Conservation (phyloP, 2,797 vertebrate genomes). For the Tinamus major region DNA sequence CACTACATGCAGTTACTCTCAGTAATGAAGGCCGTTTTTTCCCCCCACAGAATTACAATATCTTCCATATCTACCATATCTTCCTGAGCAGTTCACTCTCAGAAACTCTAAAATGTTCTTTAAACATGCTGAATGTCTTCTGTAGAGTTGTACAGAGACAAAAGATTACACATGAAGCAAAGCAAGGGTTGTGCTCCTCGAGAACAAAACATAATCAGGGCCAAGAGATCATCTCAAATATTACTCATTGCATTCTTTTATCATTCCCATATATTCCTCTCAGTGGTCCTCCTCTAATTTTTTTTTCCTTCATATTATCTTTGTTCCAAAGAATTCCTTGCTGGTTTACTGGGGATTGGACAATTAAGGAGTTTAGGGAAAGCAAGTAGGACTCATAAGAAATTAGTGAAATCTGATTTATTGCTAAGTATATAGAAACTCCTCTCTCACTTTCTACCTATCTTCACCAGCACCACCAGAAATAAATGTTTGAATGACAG, state of each 20-base stretch:
- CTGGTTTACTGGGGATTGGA: background rate
- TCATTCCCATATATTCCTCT: background rate
- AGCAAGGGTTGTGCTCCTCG: background rate
- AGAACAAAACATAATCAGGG: background rate
- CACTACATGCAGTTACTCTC: background rate
- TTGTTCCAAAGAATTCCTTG: background rate
- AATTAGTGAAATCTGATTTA: background rate
- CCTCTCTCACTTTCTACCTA: background rate
- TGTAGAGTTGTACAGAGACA: background rate
- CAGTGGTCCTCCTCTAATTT: background rate
- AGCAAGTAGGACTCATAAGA: background rate
- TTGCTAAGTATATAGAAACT: background rate
- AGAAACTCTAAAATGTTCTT: background rate
- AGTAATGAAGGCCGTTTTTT: rapidly evolving
- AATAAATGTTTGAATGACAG: constrained; percentile 34
- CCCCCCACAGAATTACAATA: background rate
- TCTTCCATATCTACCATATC: background rate
- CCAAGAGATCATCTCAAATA: background rate
- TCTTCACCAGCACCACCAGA: background rate
- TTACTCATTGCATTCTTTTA: background rate
- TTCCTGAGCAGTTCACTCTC: background rate
- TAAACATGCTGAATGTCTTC: background rate
- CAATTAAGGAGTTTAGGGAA: background rate
- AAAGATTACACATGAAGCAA: background rate
- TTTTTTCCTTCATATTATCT: background rate